Evolutionary conservation across 2,113 vertebrate genomes (phyloP), one percentile per base, ranked within the genome.

Genomic region (Glareola pratincola): DNA sequence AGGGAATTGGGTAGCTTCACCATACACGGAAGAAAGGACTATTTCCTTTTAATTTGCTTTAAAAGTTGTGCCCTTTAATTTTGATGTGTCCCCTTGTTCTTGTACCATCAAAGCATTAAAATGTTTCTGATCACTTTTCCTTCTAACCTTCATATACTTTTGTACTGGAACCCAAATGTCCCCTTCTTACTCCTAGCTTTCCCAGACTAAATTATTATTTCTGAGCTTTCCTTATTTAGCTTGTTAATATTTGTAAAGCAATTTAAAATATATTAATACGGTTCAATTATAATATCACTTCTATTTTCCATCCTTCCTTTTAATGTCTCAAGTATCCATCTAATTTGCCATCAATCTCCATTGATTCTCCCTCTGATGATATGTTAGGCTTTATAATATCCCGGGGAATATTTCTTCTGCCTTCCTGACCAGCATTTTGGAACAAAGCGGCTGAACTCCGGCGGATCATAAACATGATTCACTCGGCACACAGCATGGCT

Each of bases 291-390:
- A 91, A 85, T 47, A 87, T 73, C 74, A 17, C 87, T 83, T 92
- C 89, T 92, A 84, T 96, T 96, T 97, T 95, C 89, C 43, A 71
- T 92, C 81, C 86, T 92, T 82, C 93, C 87, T 91, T 91, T 96
- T 97, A 96, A 95, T 91, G 94, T 91, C 95, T 90, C 89, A 90
- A 96, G 81, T 80, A 91, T 91, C 91, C 84, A 94, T 66, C 96
- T 96, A 94, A 96, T 95, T 96, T 94, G 87, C 94, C 89, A 97
- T 96, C 89, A 79, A 95, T 97, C 96, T 97, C 74, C 92, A 96
- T 94, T 95, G 94, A 95, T 90, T 97, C 95, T 94, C 67, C 86
- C 66, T 89, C 73, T 80, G 95, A 97, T 85, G 86, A 92, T 92
- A 57, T n/a, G 80, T 96, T 95, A 91, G 71, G 64, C 87, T 97